Evolutionary conservation across 2,113 vertebrate species (phyloP).

Genomic region (Suricata suricatta): DNA sequence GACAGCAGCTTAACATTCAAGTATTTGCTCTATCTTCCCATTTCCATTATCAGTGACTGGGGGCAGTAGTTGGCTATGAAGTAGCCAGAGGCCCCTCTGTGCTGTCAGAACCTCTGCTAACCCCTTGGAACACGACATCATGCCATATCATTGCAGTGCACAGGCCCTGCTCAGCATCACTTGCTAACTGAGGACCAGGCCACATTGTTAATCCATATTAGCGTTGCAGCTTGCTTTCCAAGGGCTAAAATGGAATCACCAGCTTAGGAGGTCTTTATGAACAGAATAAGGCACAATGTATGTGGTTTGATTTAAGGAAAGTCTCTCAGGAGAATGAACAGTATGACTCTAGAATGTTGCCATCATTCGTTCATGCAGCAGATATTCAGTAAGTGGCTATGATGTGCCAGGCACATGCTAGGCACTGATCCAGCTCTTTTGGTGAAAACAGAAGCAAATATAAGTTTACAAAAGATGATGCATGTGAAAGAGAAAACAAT

Average conservation of each 20-base stretch:
- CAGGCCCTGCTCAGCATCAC: not conserved
- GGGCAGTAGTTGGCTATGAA: not conserved
- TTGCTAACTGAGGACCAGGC: not conserved
- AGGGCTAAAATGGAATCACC: not conserved
- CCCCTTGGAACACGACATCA: not conserved
- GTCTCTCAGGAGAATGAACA: not conserved
- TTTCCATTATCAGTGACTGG: not conserved
- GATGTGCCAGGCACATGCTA: not conserved
- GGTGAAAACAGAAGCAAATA: not conserved
- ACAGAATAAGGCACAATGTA: not conserved
- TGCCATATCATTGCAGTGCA: accelerated
- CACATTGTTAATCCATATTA: not conserved
- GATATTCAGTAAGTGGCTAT: not conserved
- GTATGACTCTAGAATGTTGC: not conserved
- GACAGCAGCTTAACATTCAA: not conserved
- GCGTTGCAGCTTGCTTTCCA: not conserved
- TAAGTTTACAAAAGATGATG: not conserved
- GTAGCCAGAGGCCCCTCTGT: not conserved
- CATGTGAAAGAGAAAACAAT: not conserved
- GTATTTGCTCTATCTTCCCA: not conserved
- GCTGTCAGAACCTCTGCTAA: not conserved
- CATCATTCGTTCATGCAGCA: not conserved
- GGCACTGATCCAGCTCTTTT: not conserved
- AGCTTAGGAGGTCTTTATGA: not conserved
- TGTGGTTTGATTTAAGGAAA: not conserved